Base-by-base conservation (phyloP, 1,140 invertebrate species). In the Calliopsis andreniformis region DNA sequence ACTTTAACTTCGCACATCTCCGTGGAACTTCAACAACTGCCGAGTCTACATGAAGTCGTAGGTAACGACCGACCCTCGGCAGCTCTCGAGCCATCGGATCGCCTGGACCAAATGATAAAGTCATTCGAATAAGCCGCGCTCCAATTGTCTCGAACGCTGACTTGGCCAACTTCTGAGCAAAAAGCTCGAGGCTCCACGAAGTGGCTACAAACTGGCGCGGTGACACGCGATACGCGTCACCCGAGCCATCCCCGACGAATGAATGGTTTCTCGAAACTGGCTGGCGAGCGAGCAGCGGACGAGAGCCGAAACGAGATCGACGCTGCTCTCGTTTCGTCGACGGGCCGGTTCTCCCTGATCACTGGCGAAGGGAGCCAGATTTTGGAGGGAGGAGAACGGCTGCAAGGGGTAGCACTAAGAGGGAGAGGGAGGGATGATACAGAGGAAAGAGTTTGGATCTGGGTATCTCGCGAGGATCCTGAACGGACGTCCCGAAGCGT, bases 211-310 rank as follows among this genome's bases (percentile, higher is more conserved):
- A 45, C 47, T 43, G 30, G 35, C 78, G 42, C 56, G 59, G 55
- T 47, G 71, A 76, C 78, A 80, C 78, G 78, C 72, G 78, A 82
- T 82, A 80, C 66, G 49, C 64, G 80, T 76, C 72, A 76, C 78
- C 72, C 69, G 78, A 82, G 59, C 64, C 42, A 42, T 63, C 66
- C 35, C 35, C 53, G 47, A 28, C 35, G 59, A 61, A 53, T 61
- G 66, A 77, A 82, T 77, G 72, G 72, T 56, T 77, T 69, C 64
- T 61, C 30, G 53, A 53, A 45, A 62, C 35, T 53, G 12, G 77
- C 35, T 63, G 30, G n/a, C 35, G 35, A 35, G n/a, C 66, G 66
- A 23, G 14, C 42, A 59, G 35, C 47, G 45, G 70, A 42, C 39
- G 18, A 58, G 43, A 59, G 39, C 28, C 39, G 63, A 80, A 59